phyloP scores from a whole-genome alignment of 1,140 invertebrate species.

The Mylabris phalerata region DNA sequence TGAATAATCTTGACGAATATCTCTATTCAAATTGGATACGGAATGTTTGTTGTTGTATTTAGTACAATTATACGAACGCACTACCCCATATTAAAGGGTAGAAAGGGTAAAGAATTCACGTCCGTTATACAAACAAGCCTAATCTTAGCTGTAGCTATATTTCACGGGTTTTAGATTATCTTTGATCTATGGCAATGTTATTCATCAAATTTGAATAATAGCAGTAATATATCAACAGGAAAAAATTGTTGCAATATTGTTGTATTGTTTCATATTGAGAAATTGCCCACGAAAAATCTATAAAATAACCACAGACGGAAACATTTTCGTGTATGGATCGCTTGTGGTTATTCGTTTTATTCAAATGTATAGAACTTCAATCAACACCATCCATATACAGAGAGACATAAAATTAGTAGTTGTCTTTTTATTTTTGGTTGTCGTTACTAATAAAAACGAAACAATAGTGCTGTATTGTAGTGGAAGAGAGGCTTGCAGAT shows the following conservation, averaged over 20 bases:
- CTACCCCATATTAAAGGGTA: constrained; percentile 18
- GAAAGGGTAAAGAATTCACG: not conserved
- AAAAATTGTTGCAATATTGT: not conserved
- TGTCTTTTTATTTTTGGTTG: no score
- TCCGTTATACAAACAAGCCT: constrained; percentile 22
- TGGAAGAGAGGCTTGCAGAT: no score
- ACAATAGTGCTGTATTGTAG: no score
- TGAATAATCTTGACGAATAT: not conserved
- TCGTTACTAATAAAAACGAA: no score
- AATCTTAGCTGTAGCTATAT: constrained; percentile 22
- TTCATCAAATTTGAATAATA: no score
- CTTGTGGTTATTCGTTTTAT: no score
- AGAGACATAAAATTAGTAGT: no score
- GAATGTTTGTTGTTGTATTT: constrained; percentile 22
- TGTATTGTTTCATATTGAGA: not conserved
- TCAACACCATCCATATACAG: no score
- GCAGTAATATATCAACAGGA: no score
- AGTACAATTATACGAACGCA: constrained; percentile 19
- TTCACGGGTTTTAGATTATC: constrained; percentile 23
- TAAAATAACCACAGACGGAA: no score
- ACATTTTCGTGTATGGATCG: no score
- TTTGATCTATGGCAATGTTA: not conserved
- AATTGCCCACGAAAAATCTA: not conserved
- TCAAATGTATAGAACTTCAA: no score
- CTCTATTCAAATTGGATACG: constrained; percentile 12